Percentiles rank a stretch among this genome's conserved stretches.
phyloP scores from a whole-genome alignment of 2,113 vertebrate genomes.

The Jacana jacana region DNA sequence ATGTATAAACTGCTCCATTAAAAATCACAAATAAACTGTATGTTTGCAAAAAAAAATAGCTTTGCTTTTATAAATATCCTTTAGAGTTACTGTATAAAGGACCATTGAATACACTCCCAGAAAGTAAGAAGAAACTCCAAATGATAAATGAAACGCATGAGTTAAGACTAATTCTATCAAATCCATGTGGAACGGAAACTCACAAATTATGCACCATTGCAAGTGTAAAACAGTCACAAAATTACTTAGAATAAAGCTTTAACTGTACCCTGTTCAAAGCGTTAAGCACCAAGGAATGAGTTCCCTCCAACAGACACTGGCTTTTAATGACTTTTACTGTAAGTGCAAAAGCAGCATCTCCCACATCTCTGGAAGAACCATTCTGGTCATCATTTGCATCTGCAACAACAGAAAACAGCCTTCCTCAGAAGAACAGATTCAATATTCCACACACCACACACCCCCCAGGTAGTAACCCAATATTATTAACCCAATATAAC shows the following conservation, averaged over 20 bases:
- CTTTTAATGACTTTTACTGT: conserved; percentile 85
- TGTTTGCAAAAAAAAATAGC: not conserved
- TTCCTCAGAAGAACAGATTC: not conserved
- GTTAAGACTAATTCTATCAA: not conserved
- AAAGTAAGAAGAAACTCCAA: not conserved
- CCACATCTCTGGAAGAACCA: conserved; percentile 43
- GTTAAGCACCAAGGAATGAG: conserved; percentile 84
- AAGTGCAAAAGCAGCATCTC: conserved; percentile 77
- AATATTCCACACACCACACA: not conserved
- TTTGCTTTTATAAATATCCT: not conserved
- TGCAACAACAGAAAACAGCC: conserved; percentile 43
- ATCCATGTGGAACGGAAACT: not conserved
- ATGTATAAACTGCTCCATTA: not conserved
- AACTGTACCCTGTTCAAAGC: conserved; percentile 88
- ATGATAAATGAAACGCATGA: not conserved
- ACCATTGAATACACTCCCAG: not conserved
- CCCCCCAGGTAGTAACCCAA: not conserved
- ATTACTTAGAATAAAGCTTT: not conserved
- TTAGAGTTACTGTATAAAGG: not conserved
- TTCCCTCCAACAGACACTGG: conserved; percentile 87
- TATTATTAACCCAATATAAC: not conserved
- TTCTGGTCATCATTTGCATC: conserved; percentile 42
- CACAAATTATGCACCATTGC: not conserved
- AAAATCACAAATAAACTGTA: not conserved
- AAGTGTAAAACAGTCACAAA: not conserved